phyloP scores from a whole-genome alignment of 2,797 vertebrate genomes.

The Muscicapa striata region DNA sequence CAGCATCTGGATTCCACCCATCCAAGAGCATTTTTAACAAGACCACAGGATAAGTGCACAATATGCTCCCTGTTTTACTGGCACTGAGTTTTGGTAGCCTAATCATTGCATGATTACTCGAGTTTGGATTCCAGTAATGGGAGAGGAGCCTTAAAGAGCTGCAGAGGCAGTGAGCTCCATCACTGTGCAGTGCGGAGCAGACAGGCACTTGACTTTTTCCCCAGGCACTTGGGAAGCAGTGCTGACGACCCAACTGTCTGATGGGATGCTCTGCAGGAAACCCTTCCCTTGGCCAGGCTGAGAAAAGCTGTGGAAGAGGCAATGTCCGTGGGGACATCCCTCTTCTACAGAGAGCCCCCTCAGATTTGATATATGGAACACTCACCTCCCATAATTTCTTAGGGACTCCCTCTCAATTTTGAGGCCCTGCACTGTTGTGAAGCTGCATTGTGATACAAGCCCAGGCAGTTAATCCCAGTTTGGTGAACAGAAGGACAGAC shows the following conservation, averaged over 20 bases:
- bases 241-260: neutral
- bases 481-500: conserved; percentile 37
- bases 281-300: neutral
- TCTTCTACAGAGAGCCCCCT: neutral
- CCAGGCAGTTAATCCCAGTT: conserved; percentile 1
- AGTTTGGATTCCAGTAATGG: conserved; percentile 21
- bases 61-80: neutral
- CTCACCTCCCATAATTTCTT: neutral
- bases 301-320: neutral
- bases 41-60: neutral
- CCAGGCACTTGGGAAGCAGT: neutral
- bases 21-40: neutral
- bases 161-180: neutral
- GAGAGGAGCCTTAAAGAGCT: neutral
- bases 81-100: neutral
- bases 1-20: neutral
- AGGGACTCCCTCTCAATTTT: neutral
- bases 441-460: neutral
- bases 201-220: neutral
- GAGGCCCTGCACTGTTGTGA: neutral
- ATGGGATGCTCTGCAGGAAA: neutral
- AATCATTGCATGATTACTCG: neutral
- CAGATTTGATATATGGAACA: neutral
- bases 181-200: neutral
- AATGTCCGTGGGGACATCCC: neutral